Percentiles rank a stretch among this genome's conserved stretches.
Evolutionary conservation across 2,888 invertebrate species (phyloP).

Genomic region (Mystacides longicornis): DNA sequence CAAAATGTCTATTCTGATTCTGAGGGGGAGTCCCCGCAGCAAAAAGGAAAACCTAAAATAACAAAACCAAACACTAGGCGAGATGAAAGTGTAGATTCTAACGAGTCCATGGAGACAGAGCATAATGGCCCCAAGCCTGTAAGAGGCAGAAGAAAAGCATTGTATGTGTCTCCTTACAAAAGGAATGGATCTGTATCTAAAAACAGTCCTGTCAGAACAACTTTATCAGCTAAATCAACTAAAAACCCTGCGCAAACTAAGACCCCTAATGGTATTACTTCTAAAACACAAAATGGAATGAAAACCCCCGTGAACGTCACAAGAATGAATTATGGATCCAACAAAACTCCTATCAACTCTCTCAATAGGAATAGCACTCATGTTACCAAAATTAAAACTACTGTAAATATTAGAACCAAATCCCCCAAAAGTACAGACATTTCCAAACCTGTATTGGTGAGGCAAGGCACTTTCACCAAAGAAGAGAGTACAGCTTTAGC

Average conservation of each 20-base stretch:
- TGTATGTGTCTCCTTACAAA: constrained; percentile 57
- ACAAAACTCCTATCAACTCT: constrained; percentile 28
- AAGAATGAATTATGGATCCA: constrained; percentile 11
- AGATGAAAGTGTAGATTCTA: constrained; percentile 42
- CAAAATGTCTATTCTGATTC: constrained; percentile 39
- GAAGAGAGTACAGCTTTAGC: constrained; percentile 54
- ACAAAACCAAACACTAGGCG: constrained; percentile 45
- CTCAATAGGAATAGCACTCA: constrained; percentile 28
- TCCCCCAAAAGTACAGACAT: constrained; percentile 15
- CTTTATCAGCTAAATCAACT: constrained; percentile 8
- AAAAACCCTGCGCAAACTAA: constrained; percentile 16
- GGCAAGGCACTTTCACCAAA: constrained; percentile 90
- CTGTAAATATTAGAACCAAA: constrained; percentile 3
- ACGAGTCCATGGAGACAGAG: constrained; percentile 39
- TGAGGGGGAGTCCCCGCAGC: constrained; percentile 35
- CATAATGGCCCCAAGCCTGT: constrained; percentile 47
- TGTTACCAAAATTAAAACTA: constrained; percentile 22
- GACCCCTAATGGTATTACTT: constrained; percentile 8
- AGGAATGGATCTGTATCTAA: constrained; percentile 33
- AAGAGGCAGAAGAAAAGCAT: constrained; percentile 60
- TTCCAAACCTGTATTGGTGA: constrained; percentile 52
- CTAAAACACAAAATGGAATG: background rate
- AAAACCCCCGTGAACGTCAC: constrained; percentile 7
- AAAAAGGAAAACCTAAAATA: constrained; percentile 50
- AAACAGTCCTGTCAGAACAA: constrained; percentile 34